Conservation (phyloP, 1,140 invertebrate genomes). For the Parapsyche elsis region DNA sequence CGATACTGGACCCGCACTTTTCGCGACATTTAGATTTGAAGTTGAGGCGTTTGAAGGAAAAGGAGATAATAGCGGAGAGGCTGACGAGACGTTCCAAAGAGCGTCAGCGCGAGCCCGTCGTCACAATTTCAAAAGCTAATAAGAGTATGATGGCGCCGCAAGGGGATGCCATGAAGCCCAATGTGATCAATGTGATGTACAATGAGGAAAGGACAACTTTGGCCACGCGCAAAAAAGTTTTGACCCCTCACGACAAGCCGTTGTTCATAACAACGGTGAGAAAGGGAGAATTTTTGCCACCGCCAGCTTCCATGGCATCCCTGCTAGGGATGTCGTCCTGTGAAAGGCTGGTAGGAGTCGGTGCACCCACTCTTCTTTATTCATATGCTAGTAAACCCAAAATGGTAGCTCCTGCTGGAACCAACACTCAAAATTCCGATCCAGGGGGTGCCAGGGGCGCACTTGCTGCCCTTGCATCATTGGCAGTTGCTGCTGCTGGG, state of each 20-base stretch:
- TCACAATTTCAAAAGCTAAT: slow-evolving; percentile 57
- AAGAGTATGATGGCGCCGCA: slow-evolving; percentile 59
- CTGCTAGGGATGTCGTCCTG: slow-evolving; percentile 69
- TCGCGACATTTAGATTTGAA: slow-evolving; percentile 74
- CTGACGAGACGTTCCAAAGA: slow-evolving; percentile 59
- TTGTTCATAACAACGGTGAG: slow-evolving; percentile 84
- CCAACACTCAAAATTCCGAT: not conserved
- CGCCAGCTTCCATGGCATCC: slow-evolving; percentile 77
- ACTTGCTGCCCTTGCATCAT: slow-evolving; percentile 43
- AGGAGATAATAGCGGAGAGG: slow-evolving; percentile 64
- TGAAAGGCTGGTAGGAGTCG: slow-evolving; percentile 60
- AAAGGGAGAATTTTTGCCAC: slow-evolving; percentile 80
- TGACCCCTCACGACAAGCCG: slow-evolving; percentile 59
- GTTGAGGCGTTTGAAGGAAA: slow-evolving; percentile 71
- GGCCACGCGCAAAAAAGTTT: slow-evolving; percentile 47
- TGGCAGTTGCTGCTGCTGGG: slow-evolving; percentile 49
- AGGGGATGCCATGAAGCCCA: slow-evolving; percentile 54
- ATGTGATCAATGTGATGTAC: slow-evolving; percentile 47
- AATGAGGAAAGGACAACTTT: slow-evolving; percentile 34
- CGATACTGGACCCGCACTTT: slow-evolving; percentile 68
- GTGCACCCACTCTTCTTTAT: slow-evolving; percentile 68
- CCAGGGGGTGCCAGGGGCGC: slow-evolving; percentile 35
- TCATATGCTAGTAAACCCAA: slow-evolving; percentile 72
- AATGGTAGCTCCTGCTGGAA: slow-evolving; percentile 59
- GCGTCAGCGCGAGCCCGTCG: slow-evolving; percentile 59